Evolutionary conservation across 2,113 vertebrate species (phyloP), one percentile per base, ranked within the genome.

Genomic region (Misgurnus anguillicaudatus): DNA sequence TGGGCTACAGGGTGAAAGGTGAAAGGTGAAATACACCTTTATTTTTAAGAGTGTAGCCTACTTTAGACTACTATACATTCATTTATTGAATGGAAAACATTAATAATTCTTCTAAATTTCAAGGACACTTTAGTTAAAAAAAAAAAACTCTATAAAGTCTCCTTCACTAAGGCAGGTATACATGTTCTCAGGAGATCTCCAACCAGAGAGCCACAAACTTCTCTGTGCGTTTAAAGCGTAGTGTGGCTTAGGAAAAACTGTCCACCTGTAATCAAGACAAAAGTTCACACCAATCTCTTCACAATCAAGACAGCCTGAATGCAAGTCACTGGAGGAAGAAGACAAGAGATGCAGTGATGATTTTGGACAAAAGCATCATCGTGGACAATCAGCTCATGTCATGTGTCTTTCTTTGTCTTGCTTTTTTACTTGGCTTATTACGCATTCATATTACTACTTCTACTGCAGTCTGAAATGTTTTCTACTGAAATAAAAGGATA

Each of bases 281-380:
- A 5, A 19, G n/a, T 72, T 72, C 53, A 72, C 39, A 72, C 38
- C 70, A 72, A 38, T 24, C 36, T 60, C 38, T 73, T 72, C 53
- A 73, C 53, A 73, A 73, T 73, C 70, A 73, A 58, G 38, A 58
- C 70, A 72, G 70, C 10, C 53, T 21, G 51, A 71, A 55, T 57
- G 31, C 36, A 71, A 71, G 51, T 51, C 10, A 71, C 55, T 71
- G 38, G 47, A 71, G 47, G 31, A 55, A 36, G 17, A 9, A 70
- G 68, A 71, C 17, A 31, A 71, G 17, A 19, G 68, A 71, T 57
- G 31, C 48, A 9, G 48, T 71, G 51, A 13, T 71, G 68, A 55
- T 71, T 48, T 57, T 51, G 39, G 51, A 71, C 53, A 47, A 51
- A 57, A 71, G 48, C 70, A 60, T 73, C 70, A 24, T 53, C 11